These are phyloP conservation scores for Temnothorax nylanderi DNA, from an alignment of 1,140 invertebrate genomes.

Conservation along the genomic window DNA sequence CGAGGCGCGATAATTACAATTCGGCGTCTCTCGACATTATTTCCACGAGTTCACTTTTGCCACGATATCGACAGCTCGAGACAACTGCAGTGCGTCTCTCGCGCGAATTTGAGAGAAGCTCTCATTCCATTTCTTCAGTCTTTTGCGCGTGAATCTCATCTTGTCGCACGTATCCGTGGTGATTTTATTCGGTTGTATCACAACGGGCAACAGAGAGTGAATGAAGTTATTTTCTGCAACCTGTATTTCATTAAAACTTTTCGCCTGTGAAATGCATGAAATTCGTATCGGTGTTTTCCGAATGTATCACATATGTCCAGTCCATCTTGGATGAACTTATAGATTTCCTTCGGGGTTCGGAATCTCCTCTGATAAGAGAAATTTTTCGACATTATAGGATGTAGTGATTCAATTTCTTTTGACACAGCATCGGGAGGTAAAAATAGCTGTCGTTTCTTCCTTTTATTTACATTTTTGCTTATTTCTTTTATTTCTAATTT, in stretches of 20 bases:
- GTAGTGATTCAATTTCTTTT: conserved; percentile 18
- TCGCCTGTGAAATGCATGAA: background rate
- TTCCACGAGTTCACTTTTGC: background rate
- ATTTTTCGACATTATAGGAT: background rate
- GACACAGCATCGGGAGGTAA: background rate
- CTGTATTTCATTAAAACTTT: conserved; percentile 27
- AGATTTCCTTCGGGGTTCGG: conserved; percentile 33
- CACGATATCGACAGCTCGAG: background rate
- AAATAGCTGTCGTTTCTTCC: background rate
- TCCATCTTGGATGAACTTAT: conserved; percentile 27
- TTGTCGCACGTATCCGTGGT: conserved; percentile 10
- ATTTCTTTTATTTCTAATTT: background rate
- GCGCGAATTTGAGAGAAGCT: background rate
- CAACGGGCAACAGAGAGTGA: background rate
- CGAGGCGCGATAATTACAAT: conserved; percentile 30
- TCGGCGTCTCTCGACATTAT: background rate
- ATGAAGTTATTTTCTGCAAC: background rate
- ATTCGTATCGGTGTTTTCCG: background rate
- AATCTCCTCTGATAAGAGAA: background rate
- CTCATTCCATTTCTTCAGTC: background rate
- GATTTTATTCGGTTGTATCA: background rate
- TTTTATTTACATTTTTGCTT: background rate
- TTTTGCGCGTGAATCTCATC: conserved; percentile 18
- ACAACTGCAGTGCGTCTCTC: background rate
- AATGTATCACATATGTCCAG: conserved; percentile 10